phyloP scores from a whole-genome alignment of 1,140 invertebrate genomes.

The Polypedilum vanderplanki region DNA sequence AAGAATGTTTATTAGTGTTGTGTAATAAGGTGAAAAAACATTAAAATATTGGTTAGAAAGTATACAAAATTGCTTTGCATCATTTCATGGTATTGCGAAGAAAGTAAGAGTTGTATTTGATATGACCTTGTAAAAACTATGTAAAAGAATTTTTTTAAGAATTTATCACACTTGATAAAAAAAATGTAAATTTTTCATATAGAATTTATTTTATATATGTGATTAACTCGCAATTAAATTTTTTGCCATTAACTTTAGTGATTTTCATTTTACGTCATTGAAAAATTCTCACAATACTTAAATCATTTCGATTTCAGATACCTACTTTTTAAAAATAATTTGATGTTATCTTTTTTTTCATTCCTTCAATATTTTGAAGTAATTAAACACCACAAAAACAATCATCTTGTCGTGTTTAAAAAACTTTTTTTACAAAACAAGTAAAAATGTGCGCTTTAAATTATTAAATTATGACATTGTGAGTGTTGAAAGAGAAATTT shows the following conservation, averaged over 20 bases:
- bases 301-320: too few species aligned
- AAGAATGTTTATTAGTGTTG: not conserved
- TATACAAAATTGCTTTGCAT: not conserved
- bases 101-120: too few species aligned
- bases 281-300: too few species aligned
- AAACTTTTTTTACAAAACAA: not conserved
- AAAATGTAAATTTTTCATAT: too few species aligned
- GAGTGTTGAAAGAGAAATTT: not conserved
- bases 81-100: not conserved
- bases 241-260: too few species aligned
- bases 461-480: conserved; percentile 6
- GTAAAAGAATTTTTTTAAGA: too few species aligned
- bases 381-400: conserved; percentile 4
- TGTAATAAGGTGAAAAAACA: too few species aligned
- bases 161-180: too few species aligned
- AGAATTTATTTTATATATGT: not conserved
- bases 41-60: not conserved
- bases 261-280: too few species aligned
- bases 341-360: not conserved
- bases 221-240: too few species aligned
- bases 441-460: not conserved
- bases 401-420: not conserved
- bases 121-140: too few species aligned
- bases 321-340: not conserved
- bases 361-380: conserved; percentile 9